Conservation (phyloP, 1,140 invertebrate species). For the Globodera rostochiensis region DNA sequence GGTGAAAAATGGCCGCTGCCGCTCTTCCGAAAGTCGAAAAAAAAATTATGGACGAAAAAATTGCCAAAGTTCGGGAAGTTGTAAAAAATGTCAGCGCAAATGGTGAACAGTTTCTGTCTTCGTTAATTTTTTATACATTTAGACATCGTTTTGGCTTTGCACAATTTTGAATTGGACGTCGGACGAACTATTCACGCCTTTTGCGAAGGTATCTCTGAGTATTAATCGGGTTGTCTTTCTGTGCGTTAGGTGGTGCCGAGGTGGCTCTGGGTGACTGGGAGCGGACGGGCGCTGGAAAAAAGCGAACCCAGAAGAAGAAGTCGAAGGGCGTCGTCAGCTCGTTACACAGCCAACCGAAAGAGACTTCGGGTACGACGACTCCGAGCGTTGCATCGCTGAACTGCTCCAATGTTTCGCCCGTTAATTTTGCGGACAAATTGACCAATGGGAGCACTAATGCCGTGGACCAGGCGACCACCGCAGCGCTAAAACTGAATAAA, state of each 20-base stretch:
- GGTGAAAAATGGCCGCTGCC: not conserved
- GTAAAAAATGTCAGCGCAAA: constrained; percentile 56
- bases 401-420: constrained; percentile 28
- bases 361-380: too few species aligned
- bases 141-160: constrained; percentile 61
- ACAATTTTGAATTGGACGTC: constrained; percentile 64
- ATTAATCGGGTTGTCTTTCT: not conserved
- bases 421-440: constrained; percentile 3
- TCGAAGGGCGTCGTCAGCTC: constrained; percentile 14
- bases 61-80: constrained; percentile 59
- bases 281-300: constrained; percentile 32
- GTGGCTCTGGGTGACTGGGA: constrained; percentile 55
- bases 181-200: constrained; percentile 59
- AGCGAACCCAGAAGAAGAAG: constrained; percentile 59
- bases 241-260: constrained; percentile 41
- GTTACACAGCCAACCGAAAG: not conserved
- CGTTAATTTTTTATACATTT: too few species aligned
- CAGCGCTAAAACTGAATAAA: too few species aligned
- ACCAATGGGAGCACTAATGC: too few species aligned
- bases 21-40: constrained; percentile 49
- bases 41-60: constrained; percentile 57
- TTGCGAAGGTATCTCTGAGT: constrained; percentile 33
- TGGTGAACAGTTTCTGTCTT: constrained; percentile 14
- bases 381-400: not conserved
- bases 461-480: too few species aligned